A percentile compares a stretch with the other conserved stretches of the same genome.
phyloP scores from a whole-genome alignment of 2,113 vertebrate genomes.

The Lagopus muta region DNA sequence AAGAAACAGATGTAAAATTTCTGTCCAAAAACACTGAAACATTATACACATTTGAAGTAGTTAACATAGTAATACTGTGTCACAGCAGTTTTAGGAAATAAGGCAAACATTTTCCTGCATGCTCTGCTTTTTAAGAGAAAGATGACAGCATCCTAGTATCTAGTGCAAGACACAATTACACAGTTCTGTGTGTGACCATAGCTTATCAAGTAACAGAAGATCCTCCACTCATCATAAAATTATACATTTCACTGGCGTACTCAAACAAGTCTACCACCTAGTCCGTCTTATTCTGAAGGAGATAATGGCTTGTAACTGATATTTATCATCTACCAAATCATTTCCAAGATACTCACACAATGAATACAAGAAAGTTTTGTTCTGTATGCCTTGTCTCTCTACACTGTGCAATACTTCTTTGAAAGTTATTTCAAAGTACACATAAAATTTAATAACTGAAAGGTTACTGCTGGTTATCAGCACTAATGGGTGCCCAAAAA shows the following conservation, averaged over 20 bases:
- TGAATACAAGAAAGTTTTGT: slow-evolving; percentile 39
- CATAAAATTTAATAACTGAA: slow-evolving; percentile 9
- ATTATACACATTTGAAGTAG: neutral
- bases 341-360: neutral
- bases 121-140: neutral
- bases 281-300: neutral
- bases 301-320: neutral
- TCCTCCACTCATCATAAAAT: neutral
- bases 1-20: neutral
- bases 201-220: neutral
- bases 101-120: neutral
- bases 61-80: neutral
- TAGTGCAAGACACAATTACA: neutral
- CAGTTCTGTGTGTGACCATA: neutral
- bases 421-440: neutral
- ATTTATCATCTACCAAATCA: slow-evolving; percentile 43
- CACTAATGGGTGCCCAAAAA: slow-evolving; percentile 30
- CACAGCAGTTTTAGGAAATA: neutral
- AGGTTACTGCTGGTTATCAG: slow-evolving; percentile 40
- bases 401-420: slow-evolving; percentile 24
- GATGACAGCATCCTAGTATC: neutral
- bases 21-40: neutral
- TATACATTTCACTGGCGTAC: neutral
- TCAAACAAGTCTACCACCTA: neutral
- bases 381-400: slow-evolving; percentile 44